Base-by-base conservation (phyloP, 2,797 vertebrate genomes). In the Ispidina lecontei region DNA sequence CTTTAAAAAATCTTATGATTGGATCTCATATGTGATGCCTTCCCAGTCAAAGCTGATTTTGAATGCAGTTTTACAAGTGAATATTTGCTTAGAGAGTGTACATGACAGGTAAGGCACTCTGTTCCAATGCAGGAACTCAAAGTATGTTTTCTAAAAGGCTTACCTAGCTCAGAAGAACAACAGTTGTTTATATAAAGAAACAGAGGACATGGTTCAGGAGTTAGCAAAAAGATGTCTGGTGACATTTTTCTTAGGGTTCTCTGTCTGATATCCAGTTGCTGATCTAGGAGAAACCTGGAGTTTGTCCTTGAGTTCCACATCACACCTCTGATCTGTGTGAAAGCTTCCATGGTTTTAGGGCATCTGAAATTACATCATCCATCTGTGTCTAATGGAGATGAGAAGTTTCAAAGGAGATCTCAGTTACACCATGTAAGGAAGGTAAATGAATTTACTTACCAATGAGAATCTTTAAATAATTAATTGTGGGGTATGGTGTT, bases 341-440 rank as follows among this genome's bases (percentile, higher is more conserved):
- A 87, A 89, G 14, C 17, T 92, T 80, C 58, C 41, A 46, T 39
- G 91, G 56, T 87, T 49, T 77, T 54, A 37, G n/a, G 84, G 49
- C 37, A 54, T 58, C 65, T 83, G 60, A 76, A 89, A 89, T 73
- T 62, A 18, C 75, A 87, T 78, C 89, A 75, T 63, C 68, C 68
- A 56, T 94, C 89, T 82, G 58, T 73, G 58, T 87, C 72, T 96
- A 93, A 79, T 64, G 78, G 56, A 89, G 39, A 70, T 44, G 26
- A 86, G 44, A 76, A 87, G 52, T 44, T 73, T 18, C 76, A 76
- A 91, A 93, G 37, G 41, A 93, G 41, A 84, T 91, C 87, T 80
- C 82, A 87, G 21, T 94, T 94, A 71, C 41, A 52, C 20, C 41
- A 59, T 69, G 39, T 74, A 79, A 82, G 41, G 29, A 60, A 54